Conservation (phyloP, 2,888 invertebrate genomes). For the Lepidocyrtoides sp. region DNA sequence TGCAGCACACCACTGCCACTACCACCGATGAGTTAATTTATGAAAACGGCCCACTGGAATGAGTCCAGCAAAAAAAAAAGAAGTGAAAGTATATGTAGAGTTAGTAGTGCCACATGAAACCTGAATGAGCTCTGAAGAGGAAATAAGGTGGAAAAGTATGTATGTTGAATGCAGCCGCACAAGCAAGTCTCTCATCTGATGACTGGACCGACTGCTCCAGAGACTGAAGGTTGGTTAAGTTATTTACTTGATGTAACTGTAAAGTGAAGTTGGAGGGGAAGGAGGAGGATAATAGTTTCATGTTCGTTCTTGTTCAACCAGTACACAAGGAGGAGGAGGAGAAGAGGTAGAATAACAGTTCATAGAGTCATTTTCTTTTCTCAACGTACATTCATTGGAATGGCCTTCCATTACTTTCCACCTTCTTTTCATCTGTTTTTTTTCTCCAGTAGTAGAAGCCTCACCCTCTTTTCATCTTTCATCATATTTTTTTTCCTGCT, state of each 20-base stretch:
- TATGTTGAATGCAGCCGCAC: not conserved
- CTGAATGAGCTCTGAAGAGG: conserved; percentile 11
- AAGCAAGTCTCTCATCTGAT: not conserved
- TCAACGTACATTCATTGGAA: conserved; percentile 41
- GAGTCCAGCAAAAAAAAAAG: conserved; percentile 73
- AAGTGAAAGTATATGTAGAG: conserved; percentile 1
- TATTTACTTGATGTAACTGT: conserved; percentile 4
- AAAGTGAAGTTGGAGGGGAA: not conserved
- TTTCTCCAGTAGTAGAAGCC: not conserved
- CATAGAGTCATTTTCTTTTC: conserved; percentile 35
- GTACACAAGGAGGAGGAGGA: not conserved
- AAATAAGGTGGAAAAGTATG: not conserved
- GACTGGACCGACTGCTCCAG: not conserved
- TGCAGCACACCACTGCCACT: not conserved
- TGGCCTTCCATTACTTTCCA: conserved; percentile 44
- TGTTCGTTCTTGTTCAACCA: conserved; percentile 21
- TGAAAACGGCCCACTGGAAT: conserved; percentile 80
- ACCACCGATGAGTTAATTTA: conserved; percentile 76
- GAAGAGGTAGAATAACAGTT: conserved; percentile 40
- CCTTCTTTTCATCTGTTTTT: not conserved
- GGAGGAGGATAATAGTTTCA: conserved; percentile 50
- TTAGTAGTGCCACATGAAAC: conserved; percentile 42
- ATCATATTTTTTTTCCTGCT: not conserved
- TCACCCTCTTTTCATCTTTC: conserved; percentile 43
- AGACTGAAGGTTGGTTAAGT: conserved; percentile 3